Base-by-base conservation (phyloP, 2,113 vertebrate genomes). In the Tragelaphus imberbis region DNA sequence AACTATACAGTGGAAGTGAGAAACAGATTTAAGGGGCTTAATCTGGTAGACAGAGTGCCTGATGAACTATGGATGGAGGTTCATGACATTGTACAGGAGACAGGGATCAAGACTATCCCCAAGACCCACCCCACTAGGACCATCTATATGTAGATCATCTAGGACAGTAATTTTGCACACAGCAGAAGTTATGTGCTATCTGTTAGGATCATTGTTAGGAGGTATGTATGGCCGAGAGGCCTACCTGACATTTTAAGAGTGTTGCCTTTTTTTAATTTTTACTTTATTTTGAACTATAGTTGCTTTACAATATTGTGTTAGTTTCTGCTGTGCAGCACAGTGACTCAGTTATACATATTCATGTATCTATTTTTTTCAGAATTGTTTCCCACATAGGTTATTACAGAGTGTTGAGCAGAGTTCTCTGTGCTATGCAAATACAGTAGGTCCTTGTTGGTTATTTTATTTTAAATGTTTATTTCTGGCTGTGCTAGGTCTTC, bases 171-270 rank as follows among this genome's bases (percentile, higher is more conserved):
- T 33, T 55, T 84, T 71, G 33, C 6, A n/a, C 7, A 47, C 0
- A 3, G 25, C 25, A 21, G 1, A 1, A 23, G 15, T 30, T 44
- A 2, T 2, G 1, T 12, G 51, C 44, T 21, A 11, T 11, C 65
- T 59, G 5, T 63, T 47, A 0, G 6, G 6, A 17, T n/a, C 58
- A 4, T 16, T 0, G 11, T 84, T 36, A 55, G 63, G 12, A 44
- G 58, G 19, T 19, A 44, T 21, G 17, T 33, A 27, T 23, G 33
- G 51, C 44, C 61, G 7, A 36, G 58, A 68, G 59, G 15, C 30
- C 47, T 71, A 3, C 49, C 71, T n/a, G 47, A 49, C 19, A 33
- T 40, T 21, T 71, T 23, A 49, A 79, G 47, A 9, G 2, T 2
- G 15, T 65, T 75, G 53, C 16, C 27, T 91, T 49, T 77, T 21